Evolutionary conservation across 1,140 invertebrate genomes (phyloP).

Genomic region (Drosophila varians): DNA sequence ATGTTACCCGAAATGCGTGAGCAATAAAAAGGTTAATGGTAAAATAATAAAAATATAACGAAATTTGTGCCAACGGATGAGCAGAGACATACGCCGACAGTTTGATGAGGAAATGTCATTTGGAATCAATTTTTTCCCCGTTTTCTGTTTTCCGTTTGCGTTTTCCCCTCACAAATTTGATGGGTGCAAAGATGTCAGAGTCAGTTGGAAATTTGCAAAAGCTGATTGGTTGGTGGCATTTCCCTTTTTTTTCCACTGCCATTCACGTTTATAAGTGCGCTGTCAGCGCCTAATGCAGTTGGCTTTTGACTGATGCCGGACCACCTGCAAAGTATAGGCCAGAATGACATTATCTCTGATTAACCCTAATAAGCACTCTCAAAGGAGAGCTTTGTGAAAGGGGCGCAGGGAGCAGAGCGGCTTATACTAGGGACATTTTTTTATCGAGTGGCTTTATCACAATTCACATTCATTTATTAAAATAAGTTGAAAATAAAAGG

Average conservation of each 20-base stretch:
- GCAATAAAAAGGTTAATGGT: conserved; percentile 78
- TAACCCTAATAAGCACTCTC: conserved; percentile 21
- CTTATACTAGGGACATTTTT: not conserved
- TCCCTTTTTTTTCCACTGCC: not conserved
- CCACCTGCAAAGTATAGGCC: conserved; percentile 13
- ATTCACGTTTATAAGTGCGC: conserved; percentile 14
- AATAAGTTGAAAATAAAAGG: too few species aligned
- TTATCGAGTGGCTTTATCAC: too few species aligned
- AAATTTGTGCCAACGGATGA: conserved; percentile 29
- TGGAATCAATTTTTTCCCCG: conserved; percentile 5
- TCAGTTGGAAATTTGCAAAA: not conserved
- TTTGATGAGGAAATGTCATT: conserved; percentile 40
- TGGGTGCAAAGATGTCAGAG: not conserved
- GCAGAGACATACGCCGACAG: conserved; percentile 24
- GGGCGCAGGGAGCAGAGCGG: not conserved
- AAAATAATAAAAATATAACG: conserved; percentile 58
- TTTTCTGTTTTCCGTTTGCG: too few species aligned
- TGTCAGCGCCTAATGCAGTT: conserved; percentile 30
- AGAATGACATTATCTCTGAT: conserved; percentile 28
- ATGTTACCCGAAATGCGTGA: conserved; percentile 49
- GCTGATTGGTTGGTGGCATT: not conserved
- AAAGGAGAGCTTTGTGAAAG: not conserved
- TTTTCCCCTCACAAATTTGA: not conserved
- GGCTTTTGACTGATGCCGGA: conserved; percentile 30
- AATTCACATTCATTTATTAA: too few species aligned